These are phyloP conservation scores for Ligdia adustata DNA, from an alignment of 2,888 invertebrate genomes.

Conservation along the genomic window DNA sequence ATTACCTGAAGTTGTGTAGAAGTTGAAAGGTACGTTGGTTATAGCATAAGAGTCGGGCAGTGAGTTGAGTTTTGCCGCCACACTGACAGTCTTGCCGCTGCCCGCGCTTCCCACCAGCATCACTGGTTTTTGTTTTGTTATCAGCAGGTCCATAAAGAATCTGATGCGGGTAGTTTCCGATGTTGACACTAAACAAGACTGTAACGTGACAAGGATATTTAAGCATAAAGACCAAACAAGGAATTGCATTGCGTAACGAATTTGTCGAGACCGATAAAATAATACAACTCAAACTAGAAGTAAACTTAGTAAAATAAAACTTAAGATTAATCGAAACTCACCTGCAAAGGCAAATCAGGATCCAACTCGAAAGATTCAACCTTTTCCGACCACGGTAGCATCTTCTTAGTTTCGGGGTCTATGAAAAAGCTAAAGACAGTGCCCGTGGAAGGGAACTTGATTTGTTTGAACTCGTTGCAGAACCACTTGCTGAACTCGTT, in stretches of 20 bases:
- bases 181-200: slow-evolving; percentile 94
- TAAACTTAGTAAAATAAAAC: too few species aligned
- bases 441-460: slow-evolving; percentile 93
- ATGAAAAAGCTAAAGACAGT: slow-evolving; percentile 96
- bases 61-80: slow-evolving; percentile 90
- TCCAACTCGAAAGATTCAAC: slow-evolving; percentile 92
- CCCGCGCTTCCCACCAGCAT: slow-evolving; percentile 97
- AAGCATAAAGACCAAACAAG: too few species aligned
- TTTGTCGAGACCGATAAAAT: too few species aligned
- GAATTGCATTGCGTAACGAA: too few species aligned
- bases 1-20: slow-evolving; percentile 95
- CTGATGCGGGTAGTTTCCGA: slow-evolving; percentile 94
- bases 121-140: slow-evolving; percentile 90
- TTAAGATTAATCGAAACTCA: slow-evolving; percentile 55
- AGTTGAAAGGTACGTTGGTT: slow-evolving; percentile 96
- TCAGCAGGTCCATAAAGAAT: slow-evolving; percentile 94
- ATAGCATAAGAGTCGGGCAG: slow-evolving; percentile 91
- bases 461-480: slow-evolving; percentile 94
- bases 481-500: slow-evolving; percentile 98
- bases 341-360: slow-evolving; percentile 94
- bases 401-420: slow-evolving; percentile 92
- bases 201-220: slow-evolving; percentile 37
- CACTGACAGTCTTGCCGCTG: slow-evolving; percentile 96
- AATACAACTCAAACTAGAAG: background rate
- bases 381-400: slow-evolving; percentile 93